Conservation (phyloP, 2,888 invertebrate genomes). For the Ethmia dodecea region DNA sequence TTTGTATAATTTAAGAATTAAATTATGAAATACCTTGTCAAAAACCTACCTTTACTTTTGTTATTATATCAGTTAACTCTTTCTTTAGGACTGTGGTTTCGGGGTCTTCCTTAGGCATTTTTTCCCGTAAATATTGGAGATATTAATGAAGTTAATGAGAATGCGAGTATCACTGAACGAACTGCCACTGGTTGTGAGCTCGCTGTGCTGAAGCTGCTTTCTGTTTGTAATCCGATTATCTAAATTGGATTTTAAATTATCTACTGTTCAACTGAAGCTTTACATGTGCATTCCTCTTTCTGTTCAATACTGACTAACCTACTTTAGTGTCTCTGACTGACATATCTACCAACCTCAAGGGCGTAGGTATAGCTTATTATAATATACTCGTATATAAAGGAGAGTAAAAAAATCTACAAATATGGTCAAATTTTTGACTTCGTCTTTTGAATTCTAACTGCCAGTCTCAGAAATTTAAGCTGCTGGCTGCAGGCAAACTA, state of each 20-base stretch:
- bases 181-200: conserved; percentile 26
- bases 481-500: too few species aligned
- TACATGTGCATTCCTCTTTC: conserved; percentile 39
- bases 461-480: too few species aligned
- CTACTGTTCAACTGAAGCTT: conserved; percentile 46
- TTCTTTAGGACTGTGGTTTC: conserved; percentile 87
- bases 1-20: too few species aligned
- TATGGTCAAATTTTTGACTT: too few species aligned
- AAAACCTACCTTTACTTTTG: conserved; percentile 84
- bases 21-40: too few species aligned
- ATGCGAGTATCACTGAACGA: conserved; percentile 17
- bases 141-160: conserved; percentile 4
- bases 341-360: too few species aligned
- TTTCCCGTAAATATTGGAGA: conserved; percentile 16
- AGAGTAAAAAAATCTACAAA: too few species aligned
- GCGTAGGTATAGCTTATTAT: too few species aligned
- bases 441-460: too few species aligned
- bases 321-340: too few species aligned
- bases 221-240: conserved; percentile 47
- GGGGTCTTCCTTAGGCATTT: conserved; percentile 90
- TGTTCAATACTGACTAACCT: neutral
- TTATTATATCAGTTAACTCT: conserved; percentile 88
- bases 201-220: conserved; percentile 21
- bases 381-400: too few species aligned
- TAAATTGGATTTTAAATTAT: conserved; percentile 60